A percentile compares a stretch with the other conserved stretches of the same genome.
These are phyloP conservation scores for Probaryconus sp. DNA, from an alignment of 1,140 invertebrate genomes.

Conservation along the genomic window DNA sequence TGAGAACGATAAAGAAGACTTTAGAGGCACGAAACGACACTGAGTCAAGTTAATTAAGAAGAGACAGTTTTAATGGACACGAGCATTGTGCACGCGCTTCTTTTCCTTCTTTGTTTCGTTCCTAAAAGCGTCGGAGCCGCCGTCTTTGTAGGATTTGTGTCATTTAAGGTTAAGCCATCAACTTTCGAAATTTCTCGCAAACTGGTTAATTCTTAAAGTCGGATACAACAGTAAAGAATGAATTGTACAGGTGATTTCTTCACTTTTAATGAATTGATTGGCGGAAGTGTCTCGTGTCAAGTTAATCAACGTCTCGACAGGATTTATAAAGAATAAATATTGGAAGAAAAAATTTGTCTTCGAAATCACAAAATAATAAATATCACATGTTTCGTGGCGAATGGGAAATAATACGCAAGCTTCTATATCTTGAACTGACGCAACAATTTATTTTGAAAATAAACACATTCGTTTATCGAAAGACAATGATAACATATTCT, in stretches of 20 bases:
- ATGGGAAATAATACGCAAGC: too few relatives aligned
- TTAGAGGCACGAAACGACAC: conserved; percentile 19
- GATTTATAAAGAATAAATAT: too few relatives aligned
- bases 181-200: conserved; percentile 17
- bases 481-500: not conserved
- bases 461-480: conserved; percentile 2
- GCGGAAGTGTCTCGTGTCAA: too few relatives aligned
- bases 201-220: conserved; percentile 3
- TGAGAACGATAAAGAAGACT: conserved; percentile 23
- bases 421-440: too few relatives aligned
- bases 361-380: too few relatives aligned
- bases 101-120: conserved; percentile 10
- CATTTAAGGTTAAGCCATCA: conserved; percentile 43
- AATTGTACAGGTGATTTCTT: conserved; percentile 24
- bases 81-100: conserved; percentile 59
- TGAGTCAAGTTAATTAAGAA: conserved; percentile 67
- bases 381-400: too few relatives aligned
- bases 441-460: too few relatives aligned
- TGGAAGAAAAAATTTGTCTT: too few relatives aligned
- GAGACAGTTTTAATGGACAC: conserved; percentile 59
- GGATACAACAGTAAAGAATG: conserved; percentile 8
- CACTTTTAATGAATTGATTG: too few relatives aligned
- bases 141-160: not conserved
- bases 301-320: too few relatives aligned
- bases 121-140: conserved; percentile 7